A percentile compares a stretch with the other conserved stretches of the same genome.
Conservation (phyloP, 2,797 vertebrate species). For the Cirrhinus mrigala region DNA sequence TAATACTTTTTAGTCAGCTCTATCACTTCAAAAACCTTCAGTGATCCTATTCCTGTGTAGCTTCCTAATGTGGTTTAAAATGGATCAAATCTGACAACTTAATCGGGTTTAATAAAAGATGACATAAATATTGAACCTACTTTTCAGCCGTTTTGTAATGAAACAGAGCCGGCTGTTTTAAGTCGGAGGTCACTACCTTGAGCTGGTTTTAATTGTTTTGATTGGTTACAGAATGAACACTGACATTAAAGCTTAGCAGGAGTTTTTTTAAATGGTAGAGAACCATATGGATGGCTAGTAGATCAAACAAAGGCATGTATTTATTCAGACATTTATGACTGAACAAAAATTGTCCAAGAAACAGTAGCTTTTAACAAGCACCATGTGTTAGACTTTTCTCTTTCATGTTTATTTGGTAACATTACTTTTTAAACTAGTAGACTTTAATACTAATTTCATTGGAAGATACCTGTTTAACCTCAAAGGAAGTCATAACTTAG, state of each 20-base stretch:
- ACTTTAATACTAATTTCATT: not conserved
- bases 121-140: not conserved
- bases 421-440: constrained; percentile 2
- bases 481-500: not conserved
- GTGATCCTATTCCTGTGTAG: not conserved
- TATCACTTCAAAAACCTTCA: not conserved
- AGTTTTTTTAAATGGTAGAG: not conserved
- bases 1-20: not conserved
- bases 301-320: constrained; percentile 38
- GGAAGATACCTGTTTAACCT: not conserved
- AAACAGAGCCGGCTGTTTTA: not conserved
- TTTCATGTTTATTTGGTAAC: constrained; percentile 27
- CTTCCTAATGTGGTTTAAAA: not conserved
- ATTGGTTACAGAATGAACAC: constrained; percentile 9
- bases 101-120: constrained; percentile 7
- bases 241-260: constrained; percentile 15
- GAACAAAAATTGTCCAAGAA: constrained; percentile 5
- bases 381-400: not conserved
- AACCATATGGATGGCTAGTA: constrained; percentile 18
- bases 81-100: not conserved
- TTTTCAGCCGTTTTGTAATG: not conserved
- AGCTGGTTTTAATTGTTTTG: constrained; percentile 31
- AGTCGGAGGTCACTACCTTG: constrained; percentile 29
- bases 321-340: constrained; percentile 41
- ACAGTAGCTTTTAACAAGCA: constrained; percentile 38